Conservation (phyloP, 2,888 invertebrate species). For the Sclerodermus sp. region DNA sequence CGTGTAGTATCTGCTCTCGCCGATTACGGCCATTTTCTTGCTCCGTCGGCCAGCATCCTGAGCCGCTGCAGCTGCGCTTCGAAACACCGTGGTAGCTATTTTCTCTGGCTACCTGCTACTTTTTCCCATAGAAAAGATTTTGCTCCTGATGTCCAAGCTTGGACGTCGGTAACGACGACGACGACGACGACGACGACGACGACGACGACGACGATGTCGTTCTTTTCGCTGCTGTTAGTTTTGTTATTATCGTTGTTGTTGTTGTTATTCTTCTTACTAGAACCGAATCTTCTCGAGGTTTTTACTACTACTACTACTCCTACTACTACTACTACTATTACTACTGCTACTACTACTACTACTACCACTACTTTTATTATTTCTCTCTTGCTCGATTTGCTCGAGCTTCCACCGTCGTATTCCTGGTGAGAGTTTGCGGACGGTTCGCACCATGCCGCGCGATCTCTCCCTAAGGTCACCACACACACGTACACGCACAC, state of each 20-base stretch:
- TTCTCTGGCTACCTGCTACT: slow-evolving; percentile 18
- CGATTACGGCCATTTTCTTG: slow-evolving; percentile 54
- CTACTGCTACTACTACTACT: not conserved
- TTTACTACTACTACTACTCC: slow-evolving; percentile 5
- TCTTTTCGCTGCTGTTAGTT: not conserved
- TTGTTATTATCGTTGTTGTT: not conserved
- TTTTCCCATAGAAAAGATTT: no score
- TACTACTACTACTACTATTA: slow-evolving; percentile 4
- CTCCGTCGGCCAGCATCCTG: slow-evolving; percentile 47
- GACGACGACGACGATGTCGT: not conserved
- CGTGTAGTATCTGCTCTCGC: slow-evolving; percentile 45
- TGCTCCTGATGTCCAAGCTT: no score
- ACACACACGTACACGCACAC: no score
- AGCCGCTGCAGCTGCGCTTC: slow-evolving; percentile 33
- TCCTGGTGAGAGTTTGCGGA: not conserved
- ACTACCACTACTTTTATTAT: not conserved
- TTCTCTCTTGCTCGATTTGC: slow-evolving; percentile 2
- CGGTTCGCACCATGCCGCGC: slow-evolving; percentile 4
- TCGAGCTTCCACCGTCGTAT: slow-evolving; percentile 2
- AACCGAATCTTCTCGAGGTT: slow-evolving; percentile 4
- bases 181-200: no score
- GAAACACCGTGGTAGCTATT: slow-evolving; percentile 29
- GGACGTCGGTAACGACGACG: no score
- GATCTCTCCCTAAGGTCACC: not conserved
- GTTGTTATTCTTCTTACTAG: not conserved